phyloP scores from a whole-genome alignment of 2,113 vertebrate species.

The Bubo bubo region DNA sequence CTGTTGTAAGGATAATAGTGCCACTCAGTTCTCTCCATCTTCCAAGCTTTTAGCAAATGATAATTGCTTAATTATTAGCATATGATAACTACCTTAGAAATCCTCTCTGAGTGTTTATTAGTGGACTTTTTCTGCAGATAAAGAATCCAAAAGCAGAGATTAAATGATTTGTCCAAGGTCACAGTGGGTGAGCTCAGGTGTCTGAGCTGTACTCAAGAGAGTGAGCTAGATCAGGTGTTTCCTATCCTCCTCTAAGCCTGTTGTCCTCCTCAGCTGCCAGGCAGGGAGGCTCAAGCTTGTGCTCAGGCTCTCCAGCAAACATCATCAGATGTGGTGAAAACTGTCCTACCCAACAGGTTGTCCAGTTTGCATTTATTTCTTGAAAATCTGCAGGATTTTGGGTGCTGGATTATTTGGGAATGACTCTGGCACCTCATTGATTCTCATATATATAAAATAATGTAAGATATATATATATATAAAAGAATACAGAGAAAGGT shows the following conservation, averaged over 20 bases:
- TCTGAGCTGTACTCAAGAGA: constrained; percentile 2
- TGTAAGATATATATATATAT: background rate
- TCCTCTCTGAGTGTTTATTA: background rate
- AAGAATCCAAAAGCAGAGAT: constrained; percentile 11
- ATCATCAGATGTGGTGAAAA: background rate
- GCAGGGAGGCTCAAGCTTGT: fast-evolving
- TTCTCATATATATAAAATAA: background rate
- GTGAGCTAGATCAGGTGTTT: background rate
- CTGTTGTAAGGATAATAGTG: background rate
- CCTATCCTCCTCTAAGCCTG: background rate
- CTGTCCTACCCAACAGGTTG: background rate
- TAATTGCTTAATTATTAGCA: background rate
- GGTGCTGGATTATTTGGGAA: background rate
- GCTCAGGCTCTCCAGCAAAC: background rate
- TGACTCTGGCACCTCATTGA: background rate
- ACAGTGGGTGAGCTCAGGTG: constrained; percentile 18
- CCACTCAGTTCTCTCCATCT: background rate
- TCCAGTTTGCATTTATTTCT: background rate
- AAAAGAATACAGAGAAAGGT: background rate
- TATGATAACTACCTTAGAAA: background rate
- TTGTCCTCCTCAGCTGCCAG: background rate
- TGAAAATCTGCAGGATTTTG: background rate
- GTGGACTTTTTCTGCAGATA: background rate
- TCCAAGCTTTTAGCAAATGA: constrained; percentile 5
- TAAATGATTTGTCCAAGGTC: constrained; percentile 45